A percentile compares a stretch with the other conserved stretches of the same genome.
These are phyloP conservation scores for Pangasius djambal DNA, from an alignment of 2,797 vertebrate species.

Conservation along the genomic window DNA sequence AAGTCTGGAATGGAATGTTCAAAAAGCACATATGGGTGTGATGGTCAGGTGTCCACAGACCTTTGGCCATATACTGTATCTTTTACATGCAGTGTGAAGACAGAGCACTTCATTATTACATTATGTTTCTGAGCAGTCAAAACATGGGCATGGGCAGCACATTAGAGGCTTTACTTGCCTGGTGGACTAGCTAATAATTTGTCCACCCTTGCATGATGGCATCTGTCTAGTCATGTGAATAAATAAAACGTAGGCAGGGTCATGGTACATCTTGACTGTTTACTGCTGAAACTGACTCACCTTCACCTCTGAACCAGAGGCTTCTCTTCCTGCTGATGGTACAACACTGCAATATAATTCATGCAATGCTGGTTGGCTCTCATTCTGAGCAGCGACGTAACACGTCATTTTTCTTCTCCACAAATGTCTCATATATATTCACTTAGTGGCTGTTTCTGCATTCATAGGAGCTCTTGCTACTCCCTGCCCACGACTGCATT, in stretches of 20 bases:
- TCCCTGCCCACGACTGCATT: slow-evolving; percentile 3
- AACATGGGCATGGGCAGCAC: neutral
- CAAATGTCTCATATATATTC: slow-evolving; percentile 38
- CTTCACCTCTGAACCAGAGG: neutral
- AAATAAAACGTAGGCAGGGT: neutral
- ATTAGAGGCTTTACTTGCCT: neutral
- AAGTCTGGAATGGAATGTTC: neutral
- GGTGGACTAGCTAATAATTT: neutral
- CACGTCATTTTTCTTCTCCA: slow-evolving; percentile 4
- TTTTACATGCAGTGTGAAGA: neutral
- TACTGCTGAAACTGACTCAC: neutral
- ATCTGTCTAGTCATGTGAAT: neutral
- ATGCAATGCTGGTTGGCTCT: neutral
- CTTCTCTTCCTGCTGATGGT: neutral
- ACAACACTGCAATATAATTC: neutral
- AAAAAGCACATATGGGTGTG: neutral
- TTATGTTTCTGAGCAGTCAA: neutral
- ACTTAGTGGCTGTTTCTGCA: slow-evolving; percentile 39
- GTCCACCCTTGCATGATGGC: neutral
- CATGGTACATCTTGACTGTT: neutral
- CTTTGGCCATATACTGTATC: neutral
- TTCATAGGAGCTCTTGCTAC: slow-evolving; percentile 2
- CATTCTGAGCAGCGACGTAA: neutral
- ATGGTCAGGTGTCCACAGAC: neutral
- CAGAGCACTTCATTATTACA: neutral